These are phyloP conservation scores for Zaprionus inermis DNA, from an alignment of 1,140 invertebrate genomes.

Conservation along the genomic window DNA sequence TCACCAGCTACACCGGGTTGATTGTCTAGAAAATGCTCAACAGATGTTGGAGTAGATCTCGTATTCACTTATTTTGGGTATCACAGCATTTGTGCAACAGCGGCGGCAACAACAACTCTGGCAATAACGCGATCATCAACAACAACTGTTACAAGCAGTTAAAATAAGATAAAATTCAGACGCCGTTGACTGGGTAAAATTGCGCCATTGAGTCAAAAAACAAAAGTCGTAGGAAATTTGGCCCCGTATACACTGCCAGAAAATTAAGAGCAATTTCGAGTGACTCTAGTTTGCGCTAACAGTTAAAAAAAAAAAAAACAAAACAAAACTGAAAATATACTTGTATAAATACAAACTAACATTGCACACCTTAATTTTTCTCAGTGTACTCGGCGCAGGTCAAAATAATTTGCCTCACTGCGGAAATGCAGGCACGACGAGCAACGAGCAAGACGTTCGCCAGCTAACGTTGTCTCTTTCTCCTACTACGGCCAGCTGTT, in stretches of 20 bases:
- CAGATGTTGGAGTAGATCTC: constrained; percentile 72
- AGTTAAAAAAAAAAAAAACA: too few species aligned
- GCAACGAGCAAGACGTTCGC: not conserved
- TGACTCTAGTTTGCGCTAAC: not conserved
- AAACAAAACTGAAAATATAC: not conserved
- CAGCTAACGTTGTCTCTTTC: constrained; percentile 44
- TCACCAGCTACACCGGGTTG: constrained; percentile 22
- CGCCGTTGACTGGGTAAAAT: constrained; percentile 50
- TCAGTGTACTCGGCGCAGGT: constrained; percentile 61
- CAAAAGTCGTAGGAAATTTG: constrained; percentile 53
- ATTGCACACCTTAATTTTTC: constrained; percentile 7
- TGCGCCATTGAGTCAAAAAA: constrained; percentile 61
- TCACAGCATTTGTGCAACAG: constrained; percentile 54
- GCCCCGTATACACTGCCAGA: constrained; percentile 35
- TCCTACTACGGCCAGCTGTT: constrained; percentile 62
- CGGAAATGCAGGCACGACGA: constrained; percentile 53
- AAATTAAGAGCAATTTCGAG: not conserved
- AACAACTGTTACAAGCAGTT: constrained; percentile 76
- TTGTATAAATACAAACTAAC: not conserved
- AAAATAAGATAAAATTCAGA: constrained; percentile 76
- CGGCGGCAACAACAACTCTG: constrained; percentile 27
- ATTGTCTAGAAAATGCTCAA: constrained; percentile 62
- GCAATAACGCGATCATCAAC: constrained; percentile 46
- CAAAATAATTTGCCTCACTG: constrained; percentile 70
- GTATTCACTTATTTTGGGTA: constrained; percentile 28